Base-by-base conservation (phyloP, 2,888 invertebrate genomes). In the Lycaena phlaeas region DNA sequence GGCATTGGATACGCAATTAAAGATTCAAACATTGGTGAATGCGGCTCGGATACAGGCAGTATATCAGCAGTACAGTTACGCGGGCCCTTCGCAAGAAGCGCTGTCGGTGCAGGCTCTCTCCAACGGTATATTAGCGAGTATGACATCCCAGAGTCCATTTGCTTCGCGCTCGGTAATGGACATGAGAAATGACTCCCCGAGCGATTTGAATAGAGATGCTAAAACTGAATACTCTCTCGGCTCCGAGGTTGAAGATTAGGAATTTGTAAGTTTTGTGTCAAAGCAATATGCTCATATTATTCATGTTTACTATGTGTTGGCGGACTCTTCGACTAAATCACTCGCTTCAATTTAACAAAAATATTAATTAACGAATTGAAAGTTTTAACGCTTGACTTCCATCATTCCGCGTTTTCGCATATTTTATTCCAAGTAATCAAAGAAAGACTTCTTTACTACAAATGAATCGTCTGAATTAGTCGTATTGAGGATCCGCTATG, bases 31-130 rank as follows among this genome's bases (percentile, higher is more conserved):
- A 1, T 49, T 81, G 48, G 82, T 82, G 27, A 82, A 81, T 25
- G 81, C 77, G 28, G 82, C 78, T 2, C 62, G 81, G 46, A 84
- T 79, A 44, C 84, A 84, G 50, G 82, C 84, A 6, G 82, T 82
- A 0, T 84, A 82, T 52, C 84, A 84, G 53, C 82, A 82, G 56
- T 84, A 82, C 49, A 82, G 76, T 49, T 82, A 82, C 40, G 81
- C 78, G 11, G 82, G 82, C 1, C 82, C 84, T 1, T 79, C 82
- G 2, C 84, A 81, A 45, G 84, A 84, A 50, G 68, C 82, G 2
- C 48, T 81, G 40, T 79, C 82, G 0, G 81, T 84, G 2, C 82
- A 82, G 51, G 79, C 84, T 5, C 57, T 84, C 44, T 82, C 82
- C 0, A 84, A 84, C 52, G 81, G 82, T 9, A 82, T 84, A 31